A percentile compares a stretch with the other conserved stretches of the same genome.
Evolutionary conservation across 2,113 vertebrate species (phyloP).

Genomic region (Otus sunia): DNA sequence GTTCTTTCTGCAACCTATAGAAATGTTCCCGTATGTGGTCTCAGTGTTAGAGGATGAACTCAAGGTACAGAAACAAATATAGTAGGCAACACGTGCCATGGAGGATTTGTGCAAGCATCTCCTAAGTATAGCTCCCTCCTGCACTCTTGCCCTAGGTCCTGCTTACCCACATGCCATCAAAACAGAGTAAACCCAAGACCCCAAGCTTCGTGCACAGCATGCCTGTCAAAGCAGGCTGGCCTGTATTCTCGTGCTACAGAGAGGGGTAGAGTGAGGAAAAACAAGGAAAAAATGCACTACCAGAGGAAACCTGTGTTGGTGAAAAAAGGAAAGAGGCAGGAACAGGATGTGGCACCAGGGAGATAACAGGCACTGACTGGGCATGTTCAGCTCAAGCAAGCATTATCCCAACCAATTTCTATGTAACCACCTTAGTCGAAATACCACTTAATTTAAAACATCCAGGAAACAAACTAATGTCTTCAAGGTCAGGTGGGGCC

Average conservation of each 20-base stretch:
- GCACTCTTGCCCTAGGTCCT: neutral
- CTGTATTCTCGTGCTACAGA: neutral
- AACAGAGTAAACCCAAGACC: neutral
- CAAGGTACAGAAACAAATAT: neutral
- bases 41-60: neutral
- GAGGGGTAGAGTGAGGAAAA: neutral
- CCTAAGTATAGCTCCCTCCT: neutral
- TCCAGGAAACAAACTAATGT: slow-evolving; percentile 22
- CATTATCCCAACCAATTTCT: neutral
- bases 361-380: neutral
- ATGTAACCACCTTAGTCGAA: neutral
- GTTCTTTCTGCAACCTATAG: neutral
- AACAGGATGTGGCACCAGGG: neutral
- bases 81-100: fast-evolving
- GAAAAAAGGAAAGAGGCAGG: neutral
- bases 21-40: neutral
- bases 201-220: neutral
- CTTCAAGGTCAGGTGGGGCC: slow-evolving; percentile 26
- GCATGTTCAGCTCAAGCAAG: neutral
- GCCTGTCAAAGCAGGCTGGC: neutral
- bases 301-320: neutral
- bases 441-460: slow-evolving; percentile 27
- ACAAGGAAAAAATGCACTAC: neutral
- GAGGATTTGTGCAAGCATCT: neutral
- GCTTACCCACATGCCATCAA: neutral